Evolutionary conservation across 2,888 invertebrate species (phyloP).

Genomic region (Agonum fuliginosum): DNA sequence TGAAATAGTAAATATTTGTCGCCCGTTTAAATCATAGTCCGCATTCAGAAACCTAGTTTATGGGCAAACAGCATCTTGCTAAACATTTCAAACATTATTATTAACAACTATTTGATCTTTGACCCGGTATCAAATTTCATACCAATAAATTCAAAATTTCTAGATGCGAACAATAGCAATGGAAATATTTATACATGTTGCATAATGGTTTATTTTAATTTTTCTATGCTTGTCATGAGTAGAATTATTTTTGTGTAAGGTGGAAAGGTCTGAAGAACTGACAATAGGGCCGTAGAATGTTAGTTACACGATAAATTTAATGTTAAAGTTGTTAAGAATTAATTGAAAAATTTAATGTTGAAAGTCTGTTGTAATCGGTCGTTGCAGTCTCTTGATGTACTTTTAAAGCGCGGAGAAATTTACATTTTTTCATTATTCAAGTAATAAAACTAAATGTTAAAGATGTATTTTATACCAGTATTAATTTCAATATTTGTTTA

Average conservation of each 20-base stretch:
- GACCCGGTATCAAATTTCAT: conserved; percentile 46
- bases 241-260: conserved; percentile 18
- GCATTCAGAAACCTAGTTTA: conserved; percentile 2
- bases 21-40: not conserved
- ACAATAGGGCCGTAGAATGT: conserved; percentile 30
- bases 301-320: conserved; percentile 35
- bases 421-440: conserved; percentile 19
- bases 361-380: conserved; percentile 25
- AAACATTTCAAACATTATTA: conserved; percentile 33
- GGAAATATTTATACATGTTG: conserved; percentile 26
- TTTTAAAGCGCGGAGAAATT: conserved; percentile 21
- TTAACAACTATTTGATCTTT: conserved; percentile 44
- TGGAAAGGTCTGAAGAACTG: not conserved
- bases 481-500: conserved; percentile 11
- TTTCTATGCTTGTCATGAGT: conserved; percentile 7
- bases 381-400: conserved; percentile 26
- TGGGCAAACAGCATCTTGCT: conserved; percentile 35
- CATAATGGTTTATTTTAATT: conserved; percentile 13
- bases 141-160: conserved; percentile 42
- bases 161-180: conserved; percentile 18
- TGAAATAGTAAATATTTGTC: not conserved
- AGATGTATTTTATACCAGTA: not conserved
- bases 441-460: conserved; percentile 38
- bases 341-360: conserved; percentile 35
- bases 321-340: conserved; percentile 27